Base-by-base conservation (phyloP, 2,888 invertebrate genomes). In the Drosophila meridiana region DNA sequence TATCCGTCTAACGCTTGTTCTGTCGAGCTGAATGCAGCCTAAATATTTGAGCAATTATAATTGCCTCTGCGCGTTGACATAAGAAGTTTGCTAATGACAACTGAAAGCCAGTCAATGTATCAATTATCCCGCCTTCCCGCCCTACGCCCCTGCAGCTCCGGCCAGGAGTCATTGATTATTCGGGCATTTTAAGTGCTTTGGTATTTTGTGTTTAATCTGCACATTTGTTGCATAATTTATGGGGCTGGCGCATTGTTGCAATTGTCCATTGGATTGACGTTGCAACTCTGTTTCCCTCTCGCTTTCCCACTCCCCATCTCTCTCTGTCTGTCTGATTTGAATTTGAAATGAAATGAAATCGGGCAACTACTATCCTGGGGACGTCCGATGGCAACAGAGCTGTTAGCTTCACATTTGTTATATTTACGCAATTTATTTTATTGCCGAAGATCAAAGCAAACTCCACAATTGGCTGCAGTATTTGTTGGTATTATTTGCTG, bases 201-300 rank as follows among this genome's bases (percentile, higher is more conserved):
- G 77, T 48, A 84, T 89, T 85, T 85, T 87, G 83, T 80, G 88
- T 86, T 82, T 89, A 89, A 86, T 89, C 88, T 85, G 90, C 73
- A 84, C 87, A 86, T 80, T 86, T 85, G 72, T 82, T 86, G 90
- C 88, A 86, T 86, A 86, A 84, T 86, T 86, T 80, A 86, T 86
- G 67, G 52, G 47, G 63, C 69, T 73, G 73, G 43, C 64, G 58
- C 76, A 76, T 63, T 77, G 78, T 67, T 69, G 69, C 64, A 76
- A 61, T 66, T 59, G 52, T 40, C 30, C 42, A 11, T 13, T 36
- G n/a, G 26, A 43, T 34, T 42, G 42, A 60, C 48, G 53, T 58
- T 50, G 63, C 30, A 4, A 14, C 30, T 38, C 26, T 13, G 13
- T 14, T 13, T 13, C 13, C 4, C 38, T 13, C 40, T 40, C 40